Percentiles rank a stretch among this genome's conserved stretches.
These are phyloP conservation scores for Nezara viridula DNA, from an alignment of 2,888 invertebrate species.

Conservation along the genomic window DNA sequence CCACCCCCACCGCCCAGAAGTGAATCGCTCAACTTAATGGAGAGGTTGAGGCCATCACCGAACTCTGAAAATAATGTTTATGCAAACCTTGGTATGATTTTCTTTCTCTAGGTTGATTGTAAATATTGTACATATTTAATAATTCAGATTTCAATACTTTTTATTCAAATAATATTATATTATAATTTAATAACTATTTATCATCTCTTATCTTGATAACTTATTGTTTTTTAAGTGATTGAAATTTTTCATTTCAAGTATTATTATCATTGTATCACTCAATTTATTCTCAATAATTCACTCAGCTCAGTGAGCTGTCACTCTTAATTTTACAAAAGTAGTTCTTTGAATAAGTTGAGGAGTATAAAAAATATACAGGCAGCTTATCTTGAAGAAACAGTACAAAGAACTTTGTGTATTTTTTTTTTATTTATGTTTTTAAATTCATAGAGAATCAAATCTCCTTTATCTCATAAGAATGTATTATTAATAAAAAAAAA, in stretches of 20 bases:
- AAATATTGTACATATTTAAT: constrained; percentile 26
- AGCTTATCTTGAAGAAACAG: too few relatives aligned
- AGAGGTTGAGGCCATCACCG: constrained; percentile 81
- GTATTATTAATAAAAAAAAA: too few relatives aligned
- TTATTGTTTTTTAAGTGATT: not conserved
- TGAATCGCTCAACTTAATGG: constrained; percentile 73
- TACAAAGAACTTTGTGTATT: too few relatives aligned
- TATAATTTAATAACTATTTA: not conserved
- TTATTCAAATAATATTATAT: constrained; percentile 2
- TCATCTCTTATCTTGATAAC: not conserved
- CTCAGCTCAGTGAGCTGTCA: too few relatives aligned
- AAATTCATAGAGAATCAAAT: not conserved
- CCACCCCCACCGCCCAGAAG: constrained; percentile 86
- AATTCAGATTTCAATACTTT: not conserved
- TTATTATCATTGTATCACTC: not conserved
- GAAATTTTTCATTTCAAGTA: too few relatives aligned
- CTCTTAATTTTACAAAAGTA: too few relatives aligned
- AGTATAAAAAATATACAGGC: too few relatives aligned
- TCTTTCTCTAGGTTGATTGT: constrained; percentile 5
- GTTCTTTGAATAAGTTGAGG: not conserved
- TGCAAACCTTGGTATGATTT: constrained; percentile 79
- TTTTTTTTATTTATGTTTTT: not conserved
- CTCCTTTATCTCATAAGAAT: not conserved
- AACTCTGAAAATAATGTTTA: constrained; percentile 78
- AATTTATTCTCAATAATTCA: too few relatives aligned